Evolutionary conservation across 2,888 invertebrate genomes (phyloP).

Genomic region (Sphecodes monilicornis): DNA sequence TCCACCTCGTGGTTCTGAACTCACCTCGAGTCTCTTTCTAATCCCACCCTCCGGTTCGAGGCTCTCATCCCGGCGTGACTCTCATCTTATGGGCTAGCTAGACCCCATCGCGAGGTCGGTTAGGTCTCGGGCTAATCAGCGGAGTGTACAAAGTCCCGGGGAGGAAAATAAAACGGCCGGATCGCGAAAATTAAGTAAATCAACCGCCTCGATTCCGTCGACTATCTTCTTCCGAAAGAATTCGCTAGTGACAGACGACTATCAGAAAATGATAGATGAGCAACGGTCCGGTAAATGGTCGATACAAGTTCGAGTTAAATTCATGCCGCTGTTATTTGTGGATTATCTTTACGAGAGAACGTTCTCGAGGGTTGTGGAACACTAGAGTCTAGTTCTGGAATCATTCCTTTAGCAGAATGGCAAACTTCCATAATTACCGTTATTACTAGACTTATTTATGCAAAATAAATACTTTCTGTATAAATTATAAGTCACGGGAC

Average conservation of each 20-base stretch:
- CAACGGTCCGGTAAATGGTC: no score
- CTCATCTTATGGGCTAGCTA: conserved; percentile 46
- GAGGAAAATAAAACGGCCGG: conserved; percentile 77
- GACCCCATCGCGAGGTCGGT: conserved; percentile 55
- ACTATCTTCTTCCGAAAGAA: conserved; percentile 42
- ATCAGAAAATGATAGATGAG: not conserved
- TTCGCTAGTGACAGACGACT: conserved; percentile 16
- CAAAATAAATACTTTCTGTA: no score
- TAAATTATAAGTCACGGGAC: no score
- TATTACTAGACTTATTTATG: no score
- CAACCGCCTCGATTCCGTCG: conserved; percentile 68
- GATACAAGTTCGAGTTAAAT: not conserved
- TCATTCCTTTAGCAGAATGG: not conserved
- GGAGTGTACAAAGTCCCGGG: conserved; percentile 77
- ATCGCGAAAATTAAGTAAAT: conserved; percentile 80
- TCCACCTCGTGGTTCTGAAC: conserved; percentile 69
- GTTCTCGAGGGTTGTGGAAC: no score
- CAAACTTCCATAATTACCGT: no score
- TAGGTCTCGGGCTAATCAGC: conserved; percentile 76
- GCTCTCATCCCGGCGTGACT: conserved; percentile 45
- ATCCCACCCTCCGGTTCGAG: conserved; percentile 39
- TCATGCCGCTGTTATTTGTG: not conserved
- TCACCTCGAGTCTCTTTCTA: conserved; percentile 62
- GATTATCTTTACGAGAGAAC: not conserved
- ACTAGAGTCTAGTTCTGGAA: no score